Percentiles rank a stretch among this genome's conserved stretches.
phyloP scores from a whole-genome alignment of 2,113 vertebrate species.

The Neogale vison region DNA sequence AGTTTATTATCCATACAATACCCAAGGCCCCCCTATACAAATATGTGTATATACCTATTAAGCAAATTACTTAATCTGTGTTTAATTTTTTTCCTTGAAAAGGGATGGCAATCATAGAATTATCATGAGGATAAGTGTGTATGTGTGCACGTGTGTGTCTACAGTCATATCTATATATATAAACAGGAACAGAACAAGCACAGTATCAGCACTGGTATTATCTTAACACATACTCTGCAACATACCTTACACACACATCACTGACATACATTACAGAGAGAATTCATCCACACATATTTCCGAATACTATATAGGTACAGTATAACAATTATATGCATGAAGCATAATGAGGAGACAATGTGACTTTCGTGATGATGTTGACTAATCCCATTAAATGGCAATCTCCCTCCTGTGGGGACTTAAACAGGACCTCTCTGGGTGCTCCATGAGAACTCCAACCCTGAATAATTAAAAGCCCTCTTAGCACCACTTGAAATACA shows the following conservation, averaged over 20 bases:
- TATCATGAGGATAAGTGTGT: background rate
- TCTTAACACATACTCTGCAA: background rate
- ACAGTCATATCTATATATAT: background rate
- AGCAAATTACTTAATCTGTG: background rate
- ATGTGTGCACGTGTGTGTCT: background rate
- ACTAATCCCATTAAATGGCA: constrained; percentile 50
- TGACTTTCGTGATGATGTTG: constrained; percentile 38
- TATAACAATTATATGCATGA: background rate
- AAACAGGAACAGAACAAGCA: background rate
- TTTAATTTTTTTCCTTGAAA: background rate
- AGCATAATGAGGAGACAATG: background rate
- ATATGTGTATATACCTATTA: background rate
- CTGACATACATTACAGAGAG: background rate
- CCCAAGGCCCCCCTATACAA: background rate
- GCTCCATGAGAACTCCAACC: background rate
- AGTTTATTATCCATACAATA: background rate
- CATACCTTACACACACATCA: background rate
- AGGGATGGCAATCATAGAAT: background rate
- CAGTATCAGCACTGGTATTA: background rate
- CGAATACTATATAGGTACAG: background rate
- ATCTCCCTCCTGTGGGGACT: constrained; percentile 45
- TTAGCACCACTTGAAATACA: constrained; percentile 40
- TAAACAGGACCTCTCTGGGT: constrained; percentile 18
- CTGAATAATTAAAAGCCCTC: constrained; percentile 59
- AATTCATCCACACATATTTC: background rate